These are phyloP conservation scores for Oligia strigilis DNA, from an alignment of 2,888 invertebrate species.

Conservation along the genomic window DNA sequence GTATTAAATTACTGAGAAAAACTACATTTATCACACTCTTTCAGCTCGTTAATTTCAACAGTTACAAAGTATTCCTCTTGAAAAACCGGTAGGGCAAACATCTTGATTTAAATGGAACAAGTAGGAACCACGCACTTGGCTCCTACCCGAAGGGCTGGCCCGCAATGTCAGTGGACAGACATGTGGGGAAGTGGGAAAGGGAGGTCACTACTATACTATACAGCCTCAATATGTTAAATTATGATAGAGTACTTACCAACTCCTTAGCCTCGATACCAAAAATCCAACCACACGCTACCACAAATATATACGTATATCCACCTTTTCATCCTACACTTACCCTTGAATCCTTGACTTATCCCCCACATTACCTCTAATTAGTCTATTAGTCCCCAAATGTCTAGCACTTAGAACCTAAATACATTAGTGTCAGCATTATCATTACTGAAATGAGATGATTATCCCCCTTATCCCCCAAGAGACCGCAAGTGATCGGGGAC, in stretches of 20 bases:
- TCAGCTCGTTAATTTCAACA: too few species aligned
- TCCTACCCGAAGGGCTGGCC: too few species aligned
- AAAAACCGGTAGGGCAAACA: too few species aligned
- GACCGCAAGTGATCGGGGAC: conserved; percentile 22
- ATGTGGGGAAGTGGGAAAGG: too few species aligned
- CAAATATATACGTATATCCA: background rate
- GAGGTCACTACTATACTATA: too few species aligned
- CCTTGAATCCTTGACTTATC: background rate
- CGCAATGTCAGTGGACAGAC: too few species aligned
- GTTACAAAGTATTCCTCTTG: too few species aligned
- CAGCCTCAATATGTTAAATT: too few species aligned
- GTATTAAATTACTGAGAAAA: too few species aligned
- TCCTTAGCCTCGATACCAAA: background rate
- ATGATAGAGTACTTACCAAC: background rate
- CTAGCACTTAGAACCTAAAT: conserved; percentile 43
- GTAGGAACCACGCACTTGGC: too few species aligned
- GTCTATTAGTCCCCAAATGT: conserved; percentile 37
- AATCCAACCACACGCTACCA: background rate
- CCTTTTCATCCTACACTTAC: background rate
- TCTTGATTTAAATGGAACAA: too few species aligned
- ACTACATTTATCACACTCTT: too few species aligned
- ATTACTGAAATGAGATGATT: conserved; percentile 49
- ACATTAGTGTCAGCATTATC: conserved; percentile 47
- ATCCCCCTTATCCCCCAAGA: conserved; percentile 35
- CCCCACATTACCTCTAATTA: conserved; percentile 33